Base-by-base conservation (phyloP, 2,113 vertebrate genomes). In the Sander vitreus region DNA sequence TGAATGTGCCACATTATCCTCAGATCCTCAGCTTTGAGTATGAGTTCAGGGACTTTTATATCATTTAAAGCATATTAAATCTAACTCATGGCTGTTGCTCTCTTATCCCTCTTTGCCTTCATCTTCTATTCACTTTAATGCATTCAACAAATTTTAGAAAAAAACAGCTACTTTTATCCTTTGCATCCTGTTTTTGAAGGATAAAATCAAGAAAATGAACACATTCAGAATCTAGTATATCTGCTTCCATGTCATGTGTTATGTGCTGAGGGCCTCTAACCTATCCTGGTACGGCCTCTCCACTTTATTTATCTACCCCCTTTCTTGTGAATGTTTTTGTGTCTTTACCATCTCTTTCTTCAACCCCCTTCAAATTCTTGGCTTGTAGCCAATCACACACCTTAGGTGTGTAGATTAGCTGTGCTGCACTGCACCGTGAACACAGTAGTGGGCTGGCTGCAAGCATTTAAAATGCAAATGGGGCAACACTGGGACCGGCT, bases 401-500 rank as follows among this genome's bases (percentile, higher is more conserved):
- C 91, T 94, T 90, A 94, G 93, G 93, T 94, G 93, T 94, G 93
- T 93, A 94, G 91, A 94, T 94, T 93, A 94, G 94, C 84, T 89
- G 92, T 82, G 86, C 90, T 90, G 88, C 73, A 19, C 84, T 92
- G 84, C 85, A 89, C 89, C 88, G 90, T 86, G 91, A 89, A 92
- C 91, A 93, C 91, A 93, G 89, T 90, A 86, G 93, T 90, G 87
- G 92, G 90, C 91, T 83, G 86, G 76, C 79, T 86, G 72, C 58
- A 75, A 88, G 87, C 83, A 90, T 95, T 96, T 95, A 93, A 95
- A 94, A 97, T 97, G 97, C 95, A 96, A 97, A 98, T 97, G 91
- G 66, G 72, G 80, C 75, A 51, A 90, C 82, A 78, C 85, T 88
- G 91, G 87, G 90, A 81, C 43, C 51, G 96, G 96, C 97, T 96